Base-by-base conservation (phyloP, 2,797 vertebrate genomes). In the Helicolenus hilgendorfi region DNA sequence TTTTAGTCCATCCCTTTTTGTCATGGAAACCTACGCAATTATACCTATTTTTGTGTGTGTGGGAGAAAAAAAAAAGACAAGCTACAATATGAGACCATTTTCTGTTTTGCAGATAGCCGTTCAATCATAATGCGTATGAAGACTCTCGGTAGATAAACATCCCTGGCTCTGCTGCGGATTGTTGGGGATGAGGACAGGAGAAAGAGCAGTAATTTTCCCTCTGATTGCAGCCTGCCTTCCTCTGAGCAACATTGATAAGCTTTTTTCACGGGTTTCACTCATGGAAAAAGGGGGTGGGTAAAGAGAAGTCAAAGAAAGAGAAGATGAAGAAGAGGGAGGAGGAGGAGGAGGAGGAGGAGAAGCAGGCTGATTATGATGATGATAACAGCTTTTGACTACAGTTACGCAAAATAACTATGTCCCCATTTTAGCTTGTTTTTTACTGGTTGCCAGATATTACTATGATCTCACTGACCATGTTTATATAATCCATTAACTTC, bases 191-290 rank as follows among this genome's bases (percentile, higher is more conserved):
- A 71, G 3, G 79, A 71, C 58, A 24, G 65, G 27, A 90, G 70
- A 81, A 77, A 84, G 60, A 81, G 70, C 78, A 0, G 64, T 88
- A 45, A 90, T 93, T 91, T 85, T 73, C 72, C 15, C 59, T 68
- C 64, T 91, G 91, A 94, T 89, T 91, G 90, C 86, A 36, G 83
- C 9, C 53, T 68, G 64, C 55, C 79, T 63, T 68, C 78, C 85
- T 87, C 63, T 3, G 0, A 74, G 82, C 75, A 14, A 56, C 58
- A 41, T 11, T 87, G 78, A 90, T 87, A 63, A 77, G 80, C 55
- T 5, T 85, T 62, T 75, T 75, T 81, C 64, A 77, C n/a, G 14
- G 73, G 59, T 85, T 73, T 84, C 71, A 68, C 58, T 76, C 45
- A 2, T 49, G 64, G 71, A 87, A 27, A 68, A 71, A 33, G 10